A percentile compares a stretch with the other conserved stretches of the same genome.
Conservation (phyloP, 2,888 invertebrate genomes). For the Ischnura elegans region DNA sequence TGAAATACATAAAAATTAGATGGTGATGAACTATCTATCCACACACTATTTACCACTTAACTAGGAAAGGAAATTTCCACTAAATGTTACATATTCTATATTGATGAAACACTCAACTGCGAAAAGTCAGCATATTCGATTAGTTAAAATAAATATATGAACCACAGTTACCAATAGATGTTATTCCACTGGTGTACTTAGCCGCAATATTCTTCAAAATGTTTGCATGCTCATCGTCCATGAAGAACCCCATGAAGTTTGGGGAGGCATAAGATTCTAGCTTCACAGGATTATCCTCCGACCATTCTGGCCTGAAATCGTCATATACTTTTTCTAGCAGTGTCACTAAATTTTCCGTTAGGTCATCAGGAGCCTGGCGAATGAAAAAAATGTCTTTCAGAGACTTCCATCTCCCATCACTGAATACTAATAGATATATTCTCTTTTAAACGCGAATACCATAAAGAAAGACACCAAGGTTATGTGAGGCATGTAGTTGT, state of each 20-base stretch:
- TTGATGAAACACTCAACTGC: too few relatives aligned
- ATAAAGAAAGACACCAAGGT: slow-evolving; percentile 94
- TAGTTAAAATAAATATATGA: background rate
- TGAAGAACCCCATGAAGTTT: slow-evolving; percentile 95
- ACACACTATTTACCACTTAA: too few relatives aligned
- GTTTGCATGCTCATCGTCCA: slow-evolving; percentile 90
- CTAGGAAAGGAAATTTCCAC: too few relatives aligned
- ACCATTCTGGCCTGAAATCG: slow-evolving; percentile 79
- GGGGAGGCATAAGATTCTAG: slow-evolving; percentile 91
- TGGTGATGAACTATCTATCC: too few relatives aligned
- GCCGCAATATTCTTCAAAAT: slow-evolving; percentile 89
- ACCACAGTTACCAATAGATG: slow-evolving; percentile 84
- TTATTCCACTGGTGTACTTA: slow-evolving; percentile 90
- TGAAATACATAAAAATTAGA: too few relatives aligned
- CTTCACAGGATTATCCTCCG: slow-evolving; percentile 78
- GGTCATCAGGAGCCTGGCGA: slow-evolving; percentile 87
- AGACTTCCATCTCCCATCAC: background rate
- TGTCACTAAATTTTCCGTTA: slow-evolving; percentile 84
- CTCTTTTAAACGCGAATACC: slow-evolving; percentile 78
- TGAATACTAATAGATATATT: slow-evolving; percentile 14
- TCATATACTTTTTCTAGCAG: slow-evolving; percentile 88
- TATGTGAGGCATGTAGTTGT: slow-evolving; percentile 93
- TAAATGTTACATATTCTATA: too few relatives aligned
- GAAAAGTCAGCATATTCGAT: too few relatives aligned
- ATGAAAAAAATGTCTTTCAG: background rate